A percentile compares a stretch with the other conserved stretches of the same genome.
These are phyloP conservation scores for Lophius americanus DNA, from an alignment of 2,797 vertebrate species.

Conservation along the genomic window DNA sequence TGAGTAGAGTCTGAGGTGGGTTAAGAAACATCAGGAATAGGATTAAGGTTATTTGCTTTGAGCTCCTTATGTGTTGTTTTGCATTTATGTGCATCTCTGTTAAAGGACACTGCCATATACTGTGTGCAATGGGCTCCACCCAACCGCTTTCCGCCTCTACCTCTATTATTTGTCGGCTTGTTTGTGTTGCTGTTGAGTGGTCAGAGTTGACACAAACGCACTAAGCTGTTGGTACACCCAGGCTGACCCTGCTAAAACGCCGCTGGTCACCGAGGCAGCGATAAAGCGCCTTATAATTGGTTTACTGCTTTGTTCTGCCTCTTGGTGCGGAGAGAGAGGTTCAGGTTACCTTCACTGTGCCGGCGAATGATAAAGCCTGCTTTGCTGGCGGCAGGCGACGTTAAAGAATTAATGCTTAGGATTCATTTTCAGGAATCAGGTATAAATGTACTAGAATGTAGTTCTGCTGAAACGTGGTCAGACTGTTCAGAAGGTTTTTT, in stretches of 20 bases:
- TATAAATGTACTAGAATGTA: slow-evolving; percentile 51
- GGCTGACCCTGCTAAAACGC: slow-evolving; percentile 71
- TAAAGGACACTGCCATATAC: background rate
- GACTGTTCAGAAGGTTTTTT: slow-evolving; percentile 45
- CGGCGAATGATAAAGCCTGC: slow-evolving; percentile 58
- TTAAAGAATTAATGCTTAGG: slow-evolving; percentile 61
- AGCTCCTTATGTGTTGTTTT: background rate
- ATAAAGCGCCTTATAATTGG: slow-evolving; percentile 80
- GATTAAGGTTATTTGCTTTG: background rate
- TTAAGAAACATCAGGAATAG: background rate
- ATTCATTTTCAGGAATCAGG: slow-evolving; percentile 65
- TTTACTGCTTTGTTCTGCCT: slow-evolving; percentile 74
- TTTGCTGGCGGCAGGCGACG: slow-evolving; percentile 56
- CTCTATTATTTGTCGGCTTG: slow-evolving; percentile 41
- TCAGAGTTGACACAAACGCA: slow-evolving; percentile 52
- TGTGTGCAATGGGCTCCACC: slow-evolving; percentile 3
- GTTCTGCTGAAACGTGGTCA: slow-evolving; percentile 53
- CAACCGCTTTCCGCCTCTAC: slow-evolving; percentile 8
- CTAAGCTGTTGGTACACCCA: slow-evolving; percentile 67
- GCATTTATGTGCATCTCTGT: background rate
- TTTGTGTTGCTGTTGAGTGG: slow-evolving; percentile 51
- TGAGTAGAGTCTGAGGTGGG: background rate
- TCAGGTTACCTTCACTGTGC: slow-evolving; percentile 37
- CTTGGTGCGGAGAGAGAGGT: background rate
- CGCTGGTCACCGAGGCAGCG: slow-evolving; percentile 60